These are phyloP conservation scores for Anadara kagoshimensis DNA, from an alignment of 1,140 invertebrate genomes.

Conservation along the genomic window DNA sequence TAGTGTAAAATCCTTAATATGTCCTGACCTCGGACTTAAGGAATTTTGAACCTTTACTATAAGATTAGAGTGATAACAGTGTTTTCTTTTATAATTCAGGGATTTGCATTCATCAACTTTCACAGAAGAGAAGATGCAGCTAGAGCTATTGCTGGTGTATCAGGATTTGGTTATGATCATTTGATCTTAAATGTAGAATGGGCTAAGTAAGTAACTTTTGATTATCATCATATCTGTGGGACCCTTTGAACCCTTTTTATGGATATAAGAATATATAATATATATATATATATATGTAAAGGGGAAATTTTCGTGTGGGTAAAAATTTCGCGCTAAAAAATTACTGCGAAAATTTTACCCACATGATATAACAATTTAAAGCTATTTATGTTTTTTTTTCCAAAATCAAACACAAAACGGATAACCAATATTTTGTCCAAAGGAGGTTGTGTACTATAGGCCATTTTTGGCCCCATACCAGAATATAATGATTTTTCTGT, in stretches of 20 bases:
- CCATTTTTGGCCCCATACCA: no score
- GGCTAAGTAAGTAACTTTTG: slow-evolving; percentile 84
- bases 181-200: slow-evolving; percentile 98
- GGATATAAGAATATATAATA: background rate
- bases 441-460: no score
- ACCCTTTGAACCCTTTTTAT: background rate
- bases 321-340: background rate
- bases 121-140: slow-evolving; percentile 91
- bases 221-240: background rate
- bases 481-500: no score
- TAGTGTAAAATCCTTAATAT: no score
- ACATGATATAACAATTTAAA: background rate
- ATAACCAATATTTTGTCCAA: background rate
- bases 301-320: background rate
- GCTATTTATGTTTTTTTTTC: background rate
- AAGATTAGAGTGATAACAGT: no score
- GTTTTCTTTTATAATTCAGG: slow-evolving; percentile 64
- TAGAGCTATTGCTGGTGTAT: slow-evolving; percentile 90
- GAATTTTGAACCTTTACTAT: no score
- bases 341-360: background rate
- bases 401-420: background rate
- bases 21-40: no score
- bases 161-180: slow-evolving; percentile 98
- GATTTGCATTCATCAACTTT: slow-evolving; percentile 97
- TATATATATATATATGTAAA: background rate